These are phyloP conservation scores for Sylvia atricapilla DNA, from an alignment of 2,113 vertebrate genomes.

Conservation along the genomic window DNA sequence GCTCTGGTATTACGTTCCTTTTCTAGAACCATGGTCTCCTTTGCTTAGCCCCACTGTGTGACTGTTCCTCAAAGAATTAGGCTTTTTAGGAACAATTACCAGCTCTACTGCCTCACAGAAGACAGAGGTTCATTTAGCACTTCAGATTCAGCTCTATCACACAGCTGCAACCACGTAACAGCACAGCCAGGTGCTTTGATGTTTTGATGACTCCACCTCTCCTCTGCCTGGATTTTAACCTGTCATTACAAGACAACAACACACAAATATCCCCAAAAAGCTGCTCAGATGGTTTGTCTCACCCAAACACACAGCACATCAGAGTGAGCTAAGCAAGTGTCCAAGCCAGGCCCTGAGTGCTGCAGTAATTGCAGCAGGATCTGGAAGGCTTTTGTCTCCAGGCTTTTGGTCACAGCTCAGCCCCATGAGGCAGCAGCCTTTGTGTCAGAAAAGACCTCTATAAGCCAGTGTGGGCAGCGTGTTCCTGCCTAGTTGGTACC, in stretches of 20 bases:
- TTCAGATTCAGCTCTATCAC: background rate
- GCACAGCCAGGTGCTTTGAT: rapidly evolving
- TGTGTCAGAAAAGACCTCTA: background rate
- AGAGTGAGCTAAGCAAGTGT: background rate
- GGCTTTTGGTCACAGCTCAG: background rate
- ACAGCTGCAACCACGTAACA: background rate
- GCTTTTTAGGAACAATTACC: background rate
- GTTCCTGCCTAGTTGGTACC: background rate
- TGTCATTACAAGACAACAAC: background rate
- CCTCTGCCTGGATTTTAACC: background rate
- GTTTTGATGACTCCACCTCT: background rate
- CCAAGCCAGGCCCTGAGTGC: background rate
- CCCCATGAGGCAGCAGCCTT: background rate
- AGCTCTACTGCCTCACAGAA: background rate
- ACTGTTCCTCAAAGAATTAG: background rate
- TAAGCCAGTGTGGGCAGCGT: background rate
- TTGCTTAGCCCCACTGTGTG: background rate
- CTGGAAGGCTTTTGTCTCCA: background rate
- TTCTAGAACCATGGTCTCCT: background rate
- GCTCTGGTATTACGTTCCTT: background rate
- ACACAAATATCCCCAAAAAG: background rate
- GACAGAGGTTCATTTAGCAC: background rate
- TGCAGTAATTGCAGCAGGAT: background rate
- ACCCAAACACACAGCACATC: background rate
- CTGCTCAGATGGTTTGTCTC: background rate